phyloP scores from a whole-genome alignment of 2,113 vertebrate species.

The Scartelaos histophorus region DNA sequence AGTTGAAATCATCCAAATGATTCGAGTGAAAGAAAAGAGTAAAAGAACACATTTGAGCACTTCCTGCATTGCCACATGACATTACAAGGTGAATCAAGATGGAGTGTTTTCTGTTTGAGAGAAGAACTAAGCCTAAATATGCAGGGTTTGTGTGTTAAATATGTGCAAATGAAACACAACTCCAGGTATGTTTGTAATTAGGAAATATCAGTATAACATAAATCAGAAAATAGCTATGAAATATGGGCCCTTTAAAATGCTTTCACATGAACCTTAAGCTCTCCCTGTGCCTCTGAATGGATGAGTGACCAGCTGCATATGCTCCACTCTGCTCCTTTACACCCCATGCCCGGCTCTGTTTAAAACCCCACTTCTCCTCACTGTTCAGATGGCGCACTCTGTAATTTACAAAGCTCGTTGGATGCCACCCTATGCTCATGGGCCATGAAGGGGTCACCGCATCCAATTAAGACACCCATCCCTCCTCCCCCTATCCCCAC shows the following conservation, averaged over 20 bases:
- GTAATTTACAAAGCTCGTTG: slow-evolving; percentile 70
- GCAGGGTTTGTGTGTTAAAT: too few relatives aligned
- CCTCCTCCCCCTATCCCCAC: slow-evolving; percentile 33
- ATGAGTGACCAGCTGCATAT: slow-evolving; percentile 65
- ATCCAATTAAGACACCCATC: slow-evolving; percentile 69
- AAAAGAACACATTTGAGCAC: too few relatives aligned
- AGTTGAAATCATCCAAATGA: too few relatives aligned
- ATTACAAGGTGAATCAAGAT: too few relatives aligned
- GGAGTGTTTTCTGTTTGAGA: too few relatives aligned
- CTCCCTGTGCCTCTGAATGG: slow-evolving; percentile 24
- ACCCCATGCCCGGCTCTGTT: slow-evolving; percentile 50
- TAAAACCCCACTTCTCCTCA: slow-evolving; percentile 52
- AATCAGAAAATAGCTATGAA: too few relatives aligned
- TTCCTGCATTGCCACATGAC: too few relatives aligned
- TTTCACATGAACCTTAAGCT: slow-evolving; percentile 11
- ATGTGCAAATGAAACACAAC: too few relatives aligned
- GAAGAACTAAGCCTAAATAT: too few relatives aligned
- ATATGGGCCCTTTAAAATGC: neutral
- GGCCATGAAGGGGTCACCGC: slow-evolving; percentile 68
- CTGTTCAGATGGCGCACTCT: slow-evolving; percentile 62
- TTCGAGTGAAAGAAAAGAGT: too few relatives aligned
- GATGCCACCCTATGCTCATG: slow-evolving; percentile 58
- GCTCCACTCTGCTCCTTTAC: slow-evolving; percentile 37
- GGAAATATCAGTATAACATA: too few relatives aligned
- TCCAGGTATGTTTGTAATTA: too few relatives aligned